Conservation (phyloP, 2,888 invertebrate species). For the Liposcelis brunnea region DNA sequence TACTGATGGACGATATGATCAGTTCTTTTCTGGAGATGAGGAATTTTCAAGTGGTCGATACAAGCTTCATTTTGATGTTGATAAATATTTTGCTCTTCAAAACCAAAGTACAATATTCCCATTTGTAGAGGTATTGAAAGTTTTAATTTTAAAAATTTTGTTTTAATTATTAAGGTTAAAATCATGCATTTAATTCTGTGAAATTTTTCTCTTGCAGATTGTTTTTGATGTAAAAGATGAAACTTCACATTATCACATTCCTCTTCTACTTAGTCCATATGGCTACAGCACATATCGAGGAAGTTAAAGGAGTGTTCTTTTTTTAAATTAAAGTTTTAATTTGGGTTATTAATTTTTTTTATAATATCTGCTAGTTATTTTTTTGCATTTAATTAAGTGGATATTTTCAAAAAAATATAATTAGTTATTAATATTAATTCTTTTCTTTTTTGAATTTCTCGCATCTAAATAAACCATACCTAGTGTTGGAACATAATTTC, state of each 20-base stretch:
- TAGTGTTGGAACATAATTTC: no score
- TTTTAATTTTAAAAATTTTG: no score
- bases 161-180: background rate
- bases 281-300: constrained; percentile 66
- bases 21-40: constrained; percentile 30
- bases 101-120: constrained; percentile 52
- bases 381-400: no score
- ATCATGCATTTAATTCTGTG: constrained; percentile 1
- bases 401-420: no score
- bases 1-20: constrained; percentile 45
- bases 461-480: no score
- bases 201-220: constrained; percentile 33
- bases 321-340: no score
- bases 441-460: no score
- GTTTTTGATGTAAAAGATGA: constrained; percentile 46
- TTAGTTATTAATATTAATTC: no score
- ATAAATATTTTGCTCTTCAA: constrained; percentile 44
- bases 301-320: constrained; percentile 11
- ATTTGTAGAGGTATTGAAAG: constrained; percentile 56
- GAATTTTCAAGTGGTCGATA: constrained; percentile 49
- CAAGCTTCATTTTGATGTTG: constrained; percentile 55
- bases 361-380: no score
- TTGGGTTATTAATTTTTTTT: no score
- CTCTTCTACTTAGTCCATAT: constrained; percentile 53
- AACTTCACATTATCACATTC: constrained; percentile 54